These are phyloP conservation scores for Eupleurogrammus muticus DNA, from an alignment of 2,797 vertebrate species.

Conservation along the genomic window DNA sequence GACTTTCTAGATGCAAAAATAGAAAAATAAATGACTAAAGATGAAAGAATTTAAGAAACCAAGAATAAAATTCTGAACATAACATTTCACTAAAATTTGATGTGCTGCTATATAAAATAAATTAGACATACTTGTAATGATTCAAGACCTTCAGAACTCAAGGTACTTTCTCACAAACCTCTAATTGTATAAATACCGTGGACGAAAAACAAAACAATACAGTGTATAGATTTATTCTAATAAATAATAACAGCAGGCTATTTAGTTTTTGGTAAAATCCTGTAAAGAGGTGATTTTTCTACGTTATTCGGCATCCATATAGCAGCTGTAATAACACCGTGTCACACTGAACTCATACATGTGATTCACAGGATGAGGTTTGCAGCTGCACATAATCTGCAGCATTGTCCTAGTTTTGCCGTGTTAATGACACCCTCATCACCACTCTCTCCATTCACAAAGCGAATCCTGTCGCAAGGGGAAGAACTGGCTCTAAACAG, in stretches of 20 bases:
- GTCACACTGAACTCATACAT: slow-evolving; percentile 47
- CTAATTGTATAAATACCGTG: no score
- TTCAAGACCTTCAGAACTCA: no score
- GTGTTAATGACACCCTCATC: slow-evolving; percentile 78
- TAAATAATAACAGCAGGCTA: slow-evolving; percentile 2
- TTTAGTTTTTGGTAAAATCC: slow-evolving; percentile 7
- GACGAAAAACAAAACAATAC: background rate
- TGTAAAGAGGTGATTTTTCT: slow-evolving; percentile 7
- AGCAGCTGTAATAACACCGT: slow-evolving; percentile 40
- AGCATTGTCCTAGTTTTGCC: slow-evolving; percentile 66
- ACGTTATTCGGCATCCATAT: slow-evolving; percentile 17
- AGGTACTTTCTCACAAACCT: no score
- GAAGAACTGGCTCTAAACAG: slow-evolving; percentile 68
- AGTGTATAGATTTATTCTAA: background rate
- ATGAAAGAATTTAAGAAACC: no score
- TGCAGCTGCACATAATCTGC: slow-evolving; percentile 80
- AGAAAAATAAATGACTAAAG: no score
- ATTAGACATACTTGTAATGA: no score
- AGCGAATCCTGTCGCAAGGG: slow-evolving; percentile 74
- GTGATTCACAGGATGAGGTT: slow-evolving; percentile 66
- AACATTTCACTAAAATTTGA: no score
- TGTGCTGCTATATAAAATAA: no score
- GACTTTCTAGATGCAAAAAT: background rate
- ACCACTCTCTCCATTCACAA: slow-evolving; percentile 82
- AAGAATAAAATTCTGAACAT: no score